Conservation (phyloP, 2,113 vertebrate genomes). For the Spizaetus ornatus region DNA sequence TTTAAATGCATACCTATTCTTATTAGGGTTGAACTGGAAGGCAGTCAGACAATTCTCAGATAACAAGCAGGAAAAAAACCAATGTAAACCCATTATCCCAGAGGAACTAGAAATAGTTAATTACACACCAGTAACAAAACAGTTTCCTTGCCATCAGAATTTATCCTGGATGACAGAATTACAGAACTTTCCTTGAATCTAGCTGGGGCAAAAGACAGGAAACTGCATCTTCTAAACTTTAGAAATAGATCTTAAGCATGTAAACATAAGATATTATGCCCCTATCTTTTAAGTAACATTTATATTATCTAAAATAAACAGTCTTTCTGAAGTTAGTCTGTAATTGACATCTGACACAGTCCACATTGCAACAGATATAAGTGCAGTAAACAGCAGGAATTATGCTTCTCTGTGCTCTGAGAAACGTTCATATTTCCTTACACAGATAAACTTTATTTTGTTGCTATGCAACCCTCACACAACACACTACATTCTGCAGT, state of each 20-base stretch:
- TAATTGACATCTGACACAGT: slow-evolving; percentile 70
- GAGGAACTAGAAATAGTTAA: slow-evolving; percentile 19
- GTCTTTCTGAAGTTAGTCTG: slow-evolving; percentile 33
- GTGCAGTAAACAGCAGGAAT: slow-evolving; percentile 65
- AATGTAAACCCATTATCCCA: not conserved
- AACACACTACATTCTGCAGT: slow-evolving; percentile 42
- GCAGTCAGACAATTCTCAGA: not conserved
- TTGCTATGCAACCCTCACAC: slow-evolving; percentile 68
- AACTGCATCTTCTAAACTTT: slow-evolving; percentile 64
- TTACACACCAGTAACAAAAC: not conserved
- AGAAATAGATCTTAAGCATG: slow-evolving; percentile 57
- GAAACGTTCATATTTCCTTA: slow-evolving; percentile 64
- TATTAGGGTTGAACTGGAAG: not conserved
- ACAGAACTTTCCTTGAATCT: slow-evolving; percentile 43
- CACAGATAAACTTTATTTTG: slow-evolving; percentile 71
- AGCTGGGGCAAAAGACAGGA: slow-evolving; percentile 56
- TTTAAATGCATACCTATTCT: not conserved
- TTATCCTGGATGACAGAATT: not conserved
- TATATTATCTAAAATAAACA: slow-evolving; percentile 76
- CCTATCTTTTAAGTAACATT: slow-evolving; percentile 69
- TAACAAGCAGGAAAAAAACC: not conserved
- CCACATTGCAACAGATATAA: slow-evolving; percentile 62
- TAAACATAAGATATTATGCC: slow-evolving; percentile 65
- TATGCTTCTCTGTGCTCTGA: slow-evolving; percentile 47
- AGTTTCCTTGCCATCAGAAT: not conserved